These are phyloP conservation scores for Platorchestia sp. DNA, from an alignment of 1,140 invertebrate species.

Conservation along the genomic window DNA sequence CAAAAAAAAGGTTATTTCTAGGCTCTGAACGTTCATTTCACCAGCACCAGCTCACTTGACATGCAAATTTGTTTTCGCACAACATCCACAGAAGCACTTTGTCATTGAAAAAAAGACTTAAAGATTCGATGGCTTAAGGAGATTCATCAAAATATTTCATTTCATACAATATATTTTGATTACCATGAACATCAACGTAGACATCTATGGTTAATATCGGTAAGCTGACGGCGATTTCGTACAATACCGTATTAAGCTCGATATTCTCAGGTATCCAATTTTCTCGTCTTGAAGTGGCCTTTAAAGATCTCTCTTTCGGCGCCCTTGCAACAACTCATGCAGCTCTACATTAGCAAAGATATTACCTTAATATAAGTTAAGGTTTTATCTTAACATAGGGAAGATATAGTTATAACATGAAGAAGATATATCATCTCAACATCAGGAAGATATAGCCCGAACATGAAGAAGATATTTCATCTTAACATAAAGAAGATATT, in stretches of 20 bases:
- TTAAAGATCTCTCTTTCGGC: not conserved
- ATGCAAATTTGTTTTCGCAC: not conserved
- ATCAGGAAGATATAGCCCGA: no score
- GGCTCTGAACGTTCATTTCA: not conserved
- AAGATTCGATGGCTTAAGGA: not conserved
- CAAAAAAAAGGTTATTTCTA: no score
- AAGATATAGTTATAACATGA: no score
- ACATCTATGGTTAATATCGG: not conserved
- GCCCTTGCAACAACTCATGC: not conserved
- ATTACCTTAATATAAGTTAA: no score
- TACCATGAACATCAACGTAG: not conserved
- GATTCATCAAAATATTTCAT: not conserved
- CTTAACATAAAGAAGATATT: no score
- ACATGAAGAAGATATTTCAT: no score
- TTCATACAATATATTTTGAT: not conserved
- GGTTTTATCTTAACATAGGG: no score
- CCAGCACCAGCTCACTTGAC: not conserved
- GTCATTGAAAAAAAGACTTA: not conserved
- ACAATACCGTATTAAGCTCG: not conserved
- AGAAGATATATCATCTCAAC: no score
- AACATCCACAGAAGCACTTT: not conserved
- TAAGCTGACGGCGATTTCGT: not conserved
- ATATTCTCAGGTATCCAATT: not conserved
- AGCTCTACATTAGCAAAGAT: not conserved
- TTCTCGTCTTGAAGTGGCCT: no score